A percentile compares a stretch with the other conserved stretches of the same genome.
These are phyloP conservation scores for Zele albiditarsus DNA, from an alignment of 2,888 invertebrate species.

Conservation along the genomic window DNA sequence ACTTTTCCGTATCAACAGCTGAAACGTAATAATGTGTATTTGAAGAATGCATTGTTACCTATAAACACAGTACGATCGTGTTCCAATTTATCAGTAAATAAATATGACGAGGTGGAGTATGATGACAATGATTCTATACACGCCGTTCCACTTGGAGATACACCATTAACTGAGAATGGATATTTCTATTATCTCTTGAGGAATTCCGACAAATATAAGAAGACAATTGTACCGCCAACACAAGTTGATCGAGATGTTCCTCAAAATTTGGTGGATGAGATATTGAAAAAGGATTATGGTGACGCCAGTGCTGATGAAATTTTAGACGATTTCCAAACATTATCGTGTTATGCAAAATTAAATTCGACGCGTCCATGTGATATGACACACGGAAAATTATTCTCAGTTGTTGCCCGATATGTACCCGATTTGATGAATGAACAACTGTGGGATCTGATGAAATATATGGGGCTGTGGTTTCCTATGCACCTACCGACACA, in stretches of 20 bases:
- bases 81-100: neutral
- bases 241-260: constrained; percentile 35
- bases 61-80: neutral
- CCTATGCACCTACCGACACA: constrained; percentile 70
- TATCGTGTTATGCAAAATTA: constrained; percentile 70
- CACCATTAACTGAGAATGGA: constrained; percentile 70
- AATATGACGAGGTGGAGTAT: neutral
- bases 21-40: neutral
- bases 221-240: constrained; percentile 33
- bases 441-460: constrained; percentile 76
- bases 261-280: constrained; percentile 62
- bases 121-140: neutral
- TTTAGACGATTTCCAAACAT: constrained; percentile 67
- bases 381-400: constrained; percentile 71
- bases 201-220: constrained; percentile 34
- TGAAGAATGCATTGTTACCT: neutral
- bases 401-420: constrained; percentile 67
- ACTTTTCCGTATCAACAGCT: neutral
- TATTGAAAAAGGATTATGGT: constrained; percentile 50
- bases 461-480: constrained; percentile 75
- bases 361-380: constrained; percentile 71
- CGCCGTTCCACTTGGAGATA: constrained; percentile 22
- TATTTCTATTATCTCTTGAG: constrained; percentile 73
- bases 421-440: constrained; percentile 75
- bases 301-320: constrained; percentile 63